Percentiles rank a stretch among this genome's conserved stretches.
Conservation (phyloP, 1,140 invertebrate genomes). For the Ostrea edulis region DNA sequence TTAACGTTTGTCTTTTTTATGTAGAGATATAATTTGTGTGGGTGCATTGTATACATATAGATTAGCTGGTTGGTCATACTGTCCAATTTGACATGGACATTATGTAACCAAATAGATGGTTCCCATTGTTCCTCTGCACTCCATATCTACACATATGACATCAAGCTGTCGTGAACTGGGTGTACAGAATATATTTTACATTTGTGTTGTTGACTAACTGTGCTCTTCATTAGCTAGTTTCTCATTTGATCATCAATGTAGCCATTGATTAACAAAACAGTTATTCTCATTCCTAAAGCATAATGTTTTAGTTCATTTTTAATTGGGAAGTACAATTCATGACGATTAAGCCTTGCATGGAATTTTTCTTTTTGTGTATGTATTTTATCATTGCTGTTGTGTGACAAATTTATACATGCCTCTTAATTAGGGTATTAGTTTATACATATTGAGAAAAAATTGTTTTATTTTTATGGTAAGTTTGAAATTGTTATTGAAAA, state of each 20-base stretch:
- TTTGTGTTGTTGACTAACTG: background rate
- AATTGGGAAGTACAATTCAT: background rate
- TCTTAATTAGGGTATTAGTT: background rate
- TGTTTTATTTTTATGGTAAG: background rate
- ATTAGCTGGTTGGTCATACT: background rate
- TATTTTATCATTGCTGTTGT: background rate
- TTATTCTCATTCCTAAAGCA: background rate
- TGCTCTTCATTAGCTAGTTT: slow-evolving; percentile 34
- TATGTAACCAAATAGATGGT: background rate
- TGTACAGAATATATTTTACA: background rate
- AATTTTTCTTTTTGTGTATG: background rate
- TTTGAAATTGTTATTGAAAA: background rate
- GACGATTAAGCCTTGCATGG: background rate
- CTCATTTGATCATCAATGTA: background rate
- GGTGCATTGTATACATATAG: background rate
- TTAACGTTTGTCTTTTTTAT: too few relatives aligned
- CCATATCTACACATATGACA: slow-evolving; percentile 19
- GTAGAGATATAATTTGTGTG: background rate
- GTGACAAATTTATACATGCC: slow-evolving; percentile 37
- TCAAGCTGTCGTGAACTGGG: slow-evolving; percentile 17
- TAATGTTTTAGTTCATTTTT: background rate
- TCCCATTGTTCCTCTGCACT: background rate
- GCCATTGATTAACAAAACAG: background rate
- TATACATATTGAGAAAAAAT: background rate
- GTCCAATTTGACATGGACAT: background rate